Evolutionary conservation across 2,113 vertebrate species (phyloP), one percentile per base, ranked within the genome.

Genomic region (Orthochromis indermauri): DNA sequence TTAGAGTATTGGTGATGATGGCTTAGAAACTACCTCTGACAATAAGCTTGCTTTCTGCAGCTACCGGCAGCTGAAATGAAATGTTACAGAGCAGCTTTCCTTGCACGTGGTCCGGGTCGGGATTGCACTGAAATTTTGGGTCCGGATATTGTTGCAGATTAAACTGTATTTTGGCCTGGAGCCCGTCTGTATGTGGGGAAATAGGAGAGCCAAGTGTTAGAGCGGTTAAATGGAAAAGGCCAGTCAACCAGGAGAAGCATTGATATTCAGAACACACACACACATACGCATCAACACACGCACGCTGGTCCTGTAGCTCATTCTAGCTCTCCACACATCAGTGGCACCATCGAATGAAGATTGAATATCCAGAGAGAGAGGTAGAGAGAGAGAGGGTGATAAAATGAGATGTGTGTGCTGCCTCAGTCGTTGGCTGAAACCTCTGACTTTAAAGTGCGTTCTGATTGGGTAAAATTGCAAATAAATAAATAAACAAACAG

Each of bases 281-380:
- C 19, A 53, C 42, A 54, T 17, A 81, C 76, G 83, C 54, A 87
- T 49, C 57, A 73, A 78, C 85, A 86, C 28, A 55, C n/a, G n/a
- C 45, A 81, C 42, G 21, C 66, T 53, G 45, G 33, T 80, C 81
- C 83, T 91, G 82, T 73, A 85, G 88, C 92, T 94, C 91, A 94
- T 93, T 93, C 92, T 81, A 80, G 82, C 82, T 90, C 87, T 91
- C 86, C 90, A 92, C 93, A 94, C 93, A 91, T 92, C 90, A 91
- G 79, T 92, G 88, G 87, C 89, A 92, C 78, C 88, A 42, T 83
- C 87, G 55, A 91, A 95, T 94, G 93, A 93, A 94, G 94, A 95
- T 91, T 93, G 92, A 93, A 92, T 92, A 94, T 89, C 89, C 81
- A 84, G 71, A 49, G 61, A 86, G 81, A 76, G 51, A 51, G 53